These are phyloP conservation scores for Staurois parvus DNA, from an alignment of 2,797 vertebrate genomes.

Conservation along the genomic window DNA sequence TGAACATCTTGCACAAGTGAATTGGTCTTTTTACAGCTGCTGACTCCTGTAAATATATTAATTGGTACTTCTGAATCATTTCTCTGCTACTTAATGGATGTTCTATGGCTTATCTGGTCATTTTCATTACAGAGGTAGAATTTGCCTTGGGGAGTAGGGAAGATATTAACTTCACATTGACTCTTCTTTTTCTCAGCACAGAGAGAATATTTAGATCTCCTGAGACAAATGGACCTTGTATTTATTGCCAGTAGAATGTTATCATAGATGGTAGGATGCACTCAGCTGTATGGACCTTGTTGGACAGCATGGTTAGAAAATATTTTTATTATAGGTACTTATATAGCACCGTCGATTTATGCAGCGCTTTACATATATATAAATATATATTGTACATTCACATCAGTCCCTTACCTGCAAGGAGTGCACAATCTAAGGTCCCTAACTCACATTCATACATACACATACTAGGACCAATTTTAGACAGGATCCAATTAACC, in stretches of 20 bases:
- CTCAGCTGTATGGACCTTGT: no score
- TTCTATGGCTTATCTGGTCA: conserved; percentile 28
- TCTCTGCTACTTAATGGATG: not conserved
- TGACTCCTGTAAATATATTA: conserved; percentile 29
- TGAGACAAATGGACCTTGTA: conserved; percentile 10
- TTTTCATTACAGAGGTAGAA: conserved; percentile 36
- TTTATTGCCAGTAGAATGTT: not conserved
- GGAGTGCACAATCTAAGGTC: no score
- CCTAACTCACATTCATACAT: no score
- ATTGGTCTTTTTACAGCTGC: conserved; percentile 21
- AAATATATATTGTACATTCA: no score
- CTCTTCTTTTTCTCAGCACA: conserved; percentile 4
- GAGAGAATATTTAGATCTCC: not conserved
- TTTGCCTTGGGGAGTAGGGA: conserved; percentile 23
- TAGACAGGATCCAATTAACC: no score
- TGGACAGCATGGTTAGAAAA: no score
- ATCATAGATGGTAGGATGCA: no score
- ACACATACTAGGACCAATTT: no score
- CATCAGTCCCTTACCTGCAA: no score
- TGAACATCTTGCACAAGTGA: conserved; percentile 12
- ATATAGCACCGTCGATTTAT: no score
- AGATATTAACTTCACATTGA: conserved; percentile 31
- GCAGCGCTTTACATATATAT: no score
- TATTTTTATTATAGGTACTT: no score
- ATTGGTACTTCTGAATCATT: not conserved